Conservation (phyloP, 2,797 vertebrate genomes). For the Tangara arthus region DNA sequence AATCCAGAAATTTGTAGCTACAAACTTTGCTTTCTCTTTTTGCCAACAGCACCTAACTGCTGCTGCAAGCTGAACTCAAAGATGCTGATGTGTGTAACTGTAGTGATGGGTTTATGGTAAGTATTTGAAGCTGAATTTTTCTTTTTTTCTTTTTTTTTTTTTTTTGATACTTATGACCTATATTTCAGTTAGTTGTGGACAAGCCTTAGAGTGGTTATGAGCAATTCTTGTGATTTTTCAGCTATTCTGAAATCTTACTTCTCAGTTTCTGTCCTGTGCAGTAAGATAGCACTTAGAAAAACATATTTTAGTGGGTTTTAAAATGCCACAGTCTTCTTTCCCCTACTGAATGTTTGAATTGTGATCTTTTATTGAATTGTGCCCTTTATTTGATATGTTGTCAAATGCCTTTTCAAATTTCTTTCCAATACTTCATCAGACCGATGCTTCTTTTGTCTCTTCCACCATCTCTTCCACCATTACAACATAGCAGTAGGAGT, state of each 20-base stretch:
- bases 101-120: background rate
- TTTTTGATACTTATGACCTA: background rate
- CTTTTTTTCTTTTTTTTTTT: background rate
- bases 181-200: background rate
- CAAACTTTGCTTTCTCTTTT: background rate
- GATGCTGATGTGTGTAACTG: constrained; percentile 13
- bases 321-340: background rate
- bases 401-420: background rate
- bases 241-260: background rate
- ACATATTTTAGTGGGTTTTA: background rate
- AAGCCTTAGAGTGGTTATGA: background rate
- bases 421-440: background rate
- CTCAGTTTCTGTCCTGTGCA: background rate
- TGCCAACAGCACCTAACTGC: background rate
- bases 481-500: background rate
- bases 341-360: background rate
- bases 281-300: background rate
- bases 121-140: background rate
- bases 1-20: background rate
- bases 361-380: background rate
- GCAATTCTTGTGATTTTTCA: background rate
- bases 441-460: background rate
- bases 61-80: background rate
- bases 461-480: background rate
- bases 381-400: background rate